Conservation (phyloP, 92 coral and sea anemone species). For the Montipora capitata region DNA sequence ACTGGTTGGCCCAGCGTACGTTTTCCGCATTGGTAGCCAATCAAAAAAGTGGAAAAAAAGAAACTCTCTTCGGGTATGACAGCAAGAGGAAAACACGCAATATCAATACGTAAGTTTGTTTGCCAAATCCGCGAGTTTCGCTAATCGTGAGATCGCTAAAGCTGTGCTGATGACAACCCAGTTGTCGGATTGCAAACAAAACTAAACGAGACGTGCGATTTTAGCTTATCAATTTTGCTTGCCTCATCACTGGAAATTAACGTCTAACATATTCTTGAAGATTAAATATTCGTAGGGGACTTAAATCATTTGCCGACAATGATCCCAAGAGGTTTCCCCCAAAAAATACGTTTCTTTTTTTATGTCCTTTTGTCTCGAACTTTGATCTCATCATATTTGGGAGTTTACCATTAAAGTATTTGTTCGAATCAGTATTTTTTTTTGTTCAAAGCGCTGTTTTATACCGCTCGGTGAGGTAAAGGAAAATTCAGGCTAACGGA, state of each 20-base stretch:
- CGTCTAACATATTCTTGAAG: not conserved
- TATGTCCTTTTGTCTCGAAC: too few species aligned
- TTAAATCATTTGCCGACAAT: too few species aligned
- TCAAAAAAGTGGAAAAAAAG: conserved; percentile 1
- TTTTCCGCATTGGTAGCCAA: conserved; percentile 41
- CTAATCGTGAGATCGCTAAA: not conserved
- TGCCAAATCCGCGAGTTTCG: not conserved
- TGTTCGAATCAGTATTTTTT: too few species aligned
- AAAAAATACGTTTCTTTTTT: too few species aligned
- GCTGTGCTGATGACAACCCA: not conserved
- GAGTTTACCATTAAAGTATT: too few species aligned
- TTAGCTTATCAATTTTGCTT: not conserved
- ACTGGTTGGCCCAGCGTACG: conserved; percentile 21
- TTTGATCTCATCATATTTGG: too few species aligned
- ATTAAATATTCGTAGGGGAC: too few species aligned
- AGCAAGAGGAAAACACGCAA: not conserved
- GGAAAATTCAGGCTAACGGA: too few species aligned
- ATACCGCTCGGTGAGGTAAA: too few species aligned
- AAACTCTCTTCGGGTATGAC: not conserved
- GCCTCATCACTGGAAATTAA: not conserved
- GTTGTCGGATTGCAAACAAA: conserved; percentile 22
- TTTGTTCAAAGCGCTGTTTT: too few species aligned
- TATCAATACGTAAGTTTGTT: not conserved
- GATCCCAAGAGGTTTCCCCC: too few species aligned
- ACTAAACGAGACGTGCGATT: not conserved